phyloP scores from a whole-genome alignment of 2,888 invertebrate species.

The Drosophila colorata region DNA sequence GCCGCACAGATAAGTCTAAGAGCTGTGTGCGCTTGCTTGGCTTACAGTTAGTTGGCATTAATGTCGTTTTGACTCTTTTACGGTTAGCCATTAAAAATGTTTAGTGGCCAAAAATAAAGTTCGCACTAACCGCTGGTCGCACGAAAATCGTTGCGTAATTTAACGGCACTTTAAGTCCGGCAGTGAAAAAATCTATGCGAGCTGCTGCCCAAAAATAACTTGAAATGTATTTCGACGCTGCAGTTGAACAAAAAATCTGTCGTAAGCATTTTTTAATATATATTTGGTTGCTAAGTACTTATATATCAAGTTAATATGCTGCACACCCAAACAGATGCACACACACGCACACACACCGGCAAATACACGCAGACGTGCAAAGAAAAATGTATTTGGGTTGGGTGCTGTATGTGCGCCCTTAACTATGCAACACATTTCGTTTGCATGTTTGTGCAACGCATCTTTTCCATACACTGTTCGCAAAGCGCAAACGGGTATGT shows the following conservation, averaged over 20 bases:
- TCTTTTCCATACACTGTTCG: constrained; percentile 15
- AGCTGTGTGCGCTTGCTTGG: constrained; percentile 1
- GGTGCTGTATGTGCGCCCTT: constrained; percentile 42
- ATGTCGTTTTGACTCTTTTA: constrained; percentile 6
- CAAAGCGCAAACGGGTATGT: background rate
- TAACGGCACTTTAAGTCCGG: constrained; percentile 34
- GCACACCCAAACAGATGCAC: constrained; percentile 23
- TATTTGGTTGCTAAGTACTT: constrained; percentile 63
- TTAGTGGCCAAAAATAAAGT: constrained; percentile 27
- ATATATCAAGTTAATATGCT: constrained; percentile 75
- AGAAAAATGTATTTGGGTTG: constrained; percentile 28
- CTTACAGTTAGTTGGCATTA: constrained; percentile 13
- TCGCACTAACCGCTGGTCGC: constrained; percentile 25
- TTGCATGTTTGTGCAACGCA: constrained; percentile 68
- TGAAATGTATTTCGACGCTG: constrained; percentile 34
- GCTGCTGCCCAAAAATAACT: constrained; percentile 17
- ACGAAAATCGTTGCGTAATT: constrained; percentile 31
- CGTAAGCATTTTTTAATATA: constrained; percentile 63
- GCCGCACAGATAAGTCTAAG: background rate
- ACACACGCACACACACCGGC: constrained; percentile 11
- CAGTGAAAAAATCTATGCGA: constrained; percentile 16
- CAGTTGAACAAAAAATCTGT: constrained; percentile 42
- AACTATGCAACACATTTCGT: constrained; percentile 78
- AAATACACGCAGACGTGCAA: constrained; percentile 12
- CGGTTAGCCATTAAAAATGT: constrained; percentile 10